Conservation (phyloP, 2,888 invertebrate species). For the Rotaria socialis region DNA sequence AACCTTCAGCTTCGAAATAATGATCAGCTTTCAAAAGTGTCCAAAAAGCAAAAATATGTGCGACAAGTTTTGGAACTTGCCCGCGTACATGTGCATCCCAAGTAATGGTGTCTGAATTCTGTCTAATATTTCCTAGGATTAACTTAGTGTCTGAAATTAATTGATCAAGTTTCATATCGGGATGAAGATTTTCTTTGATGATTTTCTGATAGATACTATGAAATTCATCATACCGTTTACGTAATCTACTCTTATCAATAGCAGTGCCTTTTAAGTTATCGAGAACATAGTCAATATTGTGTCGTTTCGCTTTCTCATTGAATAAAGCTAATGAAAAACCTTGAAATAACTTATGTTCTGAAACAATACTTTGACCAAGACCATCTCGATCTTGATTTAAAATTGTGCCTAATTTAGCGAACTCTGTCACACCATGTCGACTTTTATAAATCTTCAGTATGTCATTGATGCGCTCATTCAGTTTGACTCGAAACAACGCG, state of each 20-base stretch:
- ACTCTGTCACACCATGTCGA: neutral
- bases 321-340: neutral
- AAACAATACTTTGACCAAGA: neutral
- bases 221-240: neutral
- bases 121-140: too few relatives aligned
- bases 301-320: neutral
- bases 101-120: too few relatives aligned
- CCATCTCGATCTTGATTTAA: neutral
- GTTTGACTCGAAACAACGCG: rapidly evolving
- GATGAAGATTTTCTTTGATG: neutral
- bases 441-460: neutral
- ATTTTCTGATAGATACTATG: neutral
- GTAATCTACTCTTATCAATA: neutral
- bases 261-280: neutral
- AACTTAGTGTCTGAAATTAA: neutral
- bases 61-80: neutral
- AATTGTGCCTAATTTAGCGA: neutral
- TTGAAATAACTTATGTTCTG: neutral
- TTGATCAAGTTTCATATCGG: neutral
- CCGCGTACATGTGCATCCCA: neutral
- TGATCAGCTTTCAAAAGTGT: neutral
- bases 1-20: neutral
- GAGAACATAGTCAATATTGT: neutral
- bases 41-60: slow-evolving; percentile 35
- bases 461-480: neutral